Evolutionary conservation across 2,113 vertebrate species (phyloP).

Genomic region (Nesoenas mayeri): DNA sequence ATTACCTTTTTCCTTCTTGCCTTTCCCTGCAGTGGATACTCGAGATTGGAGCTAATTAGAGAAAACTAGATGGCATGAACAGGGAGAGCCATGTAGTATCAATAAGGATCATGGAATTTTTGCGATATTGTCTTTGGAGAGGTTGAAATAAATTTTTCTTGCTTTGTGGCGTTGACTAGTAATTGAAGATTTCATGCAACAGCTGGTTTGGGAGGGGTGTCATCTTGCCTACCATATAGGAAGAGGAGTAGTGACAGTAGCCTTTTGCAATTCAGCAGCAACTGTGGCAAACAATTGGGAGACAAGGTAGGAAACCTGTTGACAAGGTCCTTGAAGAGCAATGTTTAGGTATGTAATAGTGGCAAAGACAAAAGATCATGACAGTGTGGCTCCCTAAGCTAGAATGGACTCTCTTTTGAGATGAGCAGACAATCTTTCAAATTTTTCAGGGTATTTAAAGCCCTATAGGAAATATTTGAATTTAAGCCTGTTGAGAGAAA

Average conservation of each 20-base stretch:
- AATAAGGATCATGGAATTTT: neutral
- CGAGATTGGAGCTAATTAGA: neutral
- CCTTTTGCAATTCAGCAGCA: neutral
- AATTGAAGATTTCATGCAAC: neutral
- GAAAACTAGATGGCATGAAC: neutral
- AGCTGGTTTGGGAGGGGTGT: neutral
- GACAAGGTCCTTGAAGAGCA: neutral
- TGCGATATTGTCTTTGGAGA: neutral
- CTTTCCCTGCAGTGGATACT: neutral
- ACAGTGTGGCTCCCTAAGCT: neutral
- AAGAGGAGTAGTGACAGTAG: neutral
- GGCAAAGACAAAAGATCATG: neutral
- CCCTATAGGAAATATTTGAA: accelerated
- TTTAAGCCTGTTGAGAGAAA: neutral
- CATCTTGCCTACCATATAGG: neutral
- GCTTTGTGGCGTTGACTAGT: neutral
- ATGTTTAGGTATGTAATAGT: neutral
- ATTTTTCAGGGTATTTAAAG: neutral
- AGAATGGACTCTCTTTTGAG: neutral
- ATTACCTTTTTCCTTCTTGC: neutral
- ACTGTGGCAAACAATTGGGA: neutral
- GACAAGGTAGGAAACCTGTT: neutral
- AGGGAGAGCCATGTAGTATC: neutral
- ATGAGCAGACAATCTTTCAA: neutral
- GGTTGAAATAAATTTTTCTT: neutral